Evolutionary conservation across 2,797 vertebrate species (phyloP).

Genomic region (Coluber constrictor): DNA sequence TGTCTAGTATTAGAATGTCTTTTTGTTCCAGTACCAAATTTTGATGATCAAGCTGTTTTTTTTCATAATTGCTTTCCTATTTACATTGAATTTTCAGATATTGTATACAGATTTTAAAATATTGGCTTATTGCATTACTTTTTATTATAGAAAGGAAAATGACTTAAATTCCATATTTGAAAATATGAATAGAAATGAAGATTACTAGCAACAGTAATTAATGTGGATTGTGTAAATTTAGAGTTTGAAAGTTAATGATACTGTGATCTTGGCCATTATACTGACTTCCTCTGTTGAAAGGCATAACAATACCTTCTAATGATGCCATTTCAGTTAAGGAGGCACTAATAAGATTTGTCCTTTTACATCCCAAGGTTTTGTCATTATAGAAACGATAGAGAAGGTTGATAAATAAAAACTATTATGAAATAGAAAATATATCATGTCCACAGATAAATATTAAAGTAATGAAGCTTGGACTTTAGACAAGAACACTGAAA

Average conservation of each 20-base stretch:
- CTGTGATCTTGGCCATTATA: background rate
- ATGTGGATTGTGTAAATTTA: background rate
- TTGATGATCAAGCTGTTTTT: background rate
- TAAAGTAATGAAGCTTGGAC: background rate
- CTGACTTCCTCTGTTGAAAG: background rate
- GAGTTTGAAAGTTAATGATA: background rate
- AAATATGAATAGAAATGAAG: slow-evolving; percentile 2
- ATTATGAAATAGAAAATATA: background rate
- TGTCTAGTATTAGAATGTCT: background rate
- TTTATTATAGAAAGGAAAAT: background rate
- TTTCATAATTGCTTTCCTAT: background rate
- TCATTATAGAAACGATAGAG: background rate
- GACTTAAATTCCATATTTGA: slow-evolving; percentile 39
- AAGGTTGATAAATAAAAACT: background rate
- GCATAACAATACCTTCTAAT: background rate
- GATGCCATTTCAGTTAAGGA: background rate
- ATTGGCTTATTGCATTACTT: background rate
- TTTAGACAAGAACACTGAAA: background rate
- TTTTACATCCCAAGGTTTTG: background rate
- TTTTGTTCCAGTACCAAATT: background rate
- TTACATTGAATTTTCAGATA: background rate
- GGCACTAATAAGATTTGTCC: background rate
- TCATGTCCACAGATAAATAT: background rate
- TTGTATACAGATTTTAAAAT: background rate
- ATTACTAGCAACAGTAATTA: slow-evolving; percentile 1